Percentiles rank a stretch among this genome's conserved stretches.
Conservation (phyloP, 2,888 invertebrate species). For the Scrobipalpa atriplicella region DNA sequence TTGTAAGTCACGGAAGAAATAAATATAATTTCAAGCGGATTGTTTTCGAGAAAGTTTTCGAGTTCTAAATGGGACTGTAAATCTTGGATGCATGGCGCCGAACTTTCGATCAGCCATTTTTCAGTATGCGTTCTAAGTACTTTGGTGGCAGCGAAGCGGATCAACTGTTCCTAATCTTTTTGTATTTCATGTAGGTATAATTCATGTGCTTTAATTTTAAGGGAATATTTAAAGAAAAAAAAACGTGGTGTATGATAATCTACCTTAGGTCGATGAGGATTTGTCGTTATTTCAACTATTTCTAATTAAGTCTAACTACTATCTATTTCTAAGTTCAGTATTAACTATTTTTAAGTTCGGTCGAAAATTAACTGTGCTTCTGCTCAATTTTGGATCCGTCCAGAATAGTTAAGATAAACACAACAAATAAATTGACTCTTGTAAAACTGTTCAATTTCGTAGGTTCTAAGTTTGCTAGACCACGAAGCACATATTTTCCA, state of each 20-base stretch:
- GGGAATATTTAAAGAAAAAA: background rate
- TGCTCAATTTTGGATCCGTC: too few relatives aligned
- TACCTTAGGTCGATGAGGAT: too few relatives aligned
- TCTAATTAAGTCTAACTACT: too few relatives aligned
- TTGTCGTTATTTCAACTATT: too few relatives aligned
- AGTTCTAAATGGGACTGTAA: background rate
- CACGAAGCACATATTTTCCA: background rate
- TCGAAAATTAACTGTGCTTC: too few relatives aligned
- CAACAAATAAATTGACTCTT: background rate
- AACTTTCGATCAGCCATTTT: conserved; percentile 8
- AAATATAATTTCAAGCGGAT: conserved; percentile 1
- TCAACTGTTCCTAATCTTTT: background rate
- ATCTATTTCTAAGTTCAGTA: too few relatives aligned
- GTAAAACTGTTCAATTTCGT: background rate
- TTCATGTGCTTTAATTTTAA: too few relatives aligned
- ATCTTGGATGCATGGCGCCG: conserved; percentile 9
- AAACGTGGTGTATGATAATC: background rate
- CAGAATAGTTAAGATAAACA: too few relatives aligned
- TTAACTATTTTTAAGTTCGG: too few relatives aligned
- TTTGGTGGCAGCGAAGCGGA: too few relatives aligned
- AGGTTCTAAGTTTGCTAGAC: background rate
- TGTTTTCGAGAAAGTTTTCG: conserved; percentile 5
- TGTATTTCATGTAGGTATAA: too few relatives aligned
- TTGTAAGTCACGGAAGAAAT: background rate
- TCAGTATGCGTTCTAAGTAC: background rate